Conservation (phyloP, 2,113 vertebrate species). For the Thalassoma bifasciatum region DNA sequence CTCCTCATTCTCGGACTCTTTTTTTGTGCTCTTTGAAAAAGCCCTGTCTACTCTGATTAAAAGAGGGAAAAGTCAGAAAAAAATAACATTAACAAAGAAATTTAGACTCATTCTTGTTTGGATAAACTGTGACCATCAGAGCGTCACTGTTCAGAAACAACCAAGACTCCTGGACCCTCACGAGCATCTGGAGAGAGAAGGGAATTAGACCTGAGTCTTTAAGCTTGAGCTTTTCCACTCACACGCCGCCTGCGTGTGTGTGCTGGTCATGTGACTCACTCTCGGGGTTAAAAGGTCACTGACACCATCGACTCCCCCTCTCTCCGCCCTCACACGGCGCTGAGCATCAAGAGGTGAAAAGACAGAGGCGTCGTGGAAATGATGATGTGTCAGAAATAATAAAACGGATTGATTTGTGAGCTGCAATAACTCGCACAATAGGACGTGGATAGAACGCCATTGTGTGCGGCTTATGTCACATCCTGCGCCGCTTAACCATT, state of each 20-base stretch:
- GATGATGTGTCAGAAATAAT: conserved; percentile 70
- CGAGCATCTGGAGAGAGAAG: conserved; percentile 33
- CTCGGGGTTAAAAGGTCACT: conserved; percentile 61
- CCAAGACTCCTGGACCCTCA: conserved; percentile 28
- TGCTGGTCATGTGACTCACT: conserved; percentile 49
- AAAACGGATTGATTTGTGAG: conserved; percentile 66
- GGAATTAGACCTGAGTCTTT: conserved; percentile 40
- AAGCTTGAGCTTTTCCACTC: conserved; percentile 45
- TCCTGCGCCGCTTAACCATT: conserved; percentile 31
- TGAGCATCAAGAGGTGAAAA: conserved; percentile 36
- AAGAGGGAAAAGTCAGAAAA: too few species aligned
- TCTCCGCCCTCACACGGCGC: conserved; percentile 25
- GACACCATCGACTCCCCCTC: conserved; percentile 30
- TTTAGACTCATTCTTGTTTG: too few species aligned
- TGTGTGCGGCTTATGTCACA: conserved; percentile 34
- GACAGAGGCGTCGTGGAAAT: conserved; percentile 44
- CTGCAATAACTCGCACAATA: conserved; percentile 49
- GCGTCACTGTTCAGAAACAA: conserved; percentile 31
- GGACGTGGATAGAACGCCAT: conserved; percentile 29
- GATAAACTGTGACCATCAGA: too few species aligned
- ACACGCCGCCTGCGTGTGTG: conserved; percentile 33
- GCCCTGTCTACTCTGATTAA: too few species aligned
- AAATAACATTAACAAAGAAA: too few species aligned
- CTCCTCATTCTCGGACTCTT: too few species aligned
- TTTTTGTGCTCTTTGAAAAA: too few species aligned